Conservation (phyloP, 2,797 vertebrate genomes). For the Ceryle rudis region DNA sequence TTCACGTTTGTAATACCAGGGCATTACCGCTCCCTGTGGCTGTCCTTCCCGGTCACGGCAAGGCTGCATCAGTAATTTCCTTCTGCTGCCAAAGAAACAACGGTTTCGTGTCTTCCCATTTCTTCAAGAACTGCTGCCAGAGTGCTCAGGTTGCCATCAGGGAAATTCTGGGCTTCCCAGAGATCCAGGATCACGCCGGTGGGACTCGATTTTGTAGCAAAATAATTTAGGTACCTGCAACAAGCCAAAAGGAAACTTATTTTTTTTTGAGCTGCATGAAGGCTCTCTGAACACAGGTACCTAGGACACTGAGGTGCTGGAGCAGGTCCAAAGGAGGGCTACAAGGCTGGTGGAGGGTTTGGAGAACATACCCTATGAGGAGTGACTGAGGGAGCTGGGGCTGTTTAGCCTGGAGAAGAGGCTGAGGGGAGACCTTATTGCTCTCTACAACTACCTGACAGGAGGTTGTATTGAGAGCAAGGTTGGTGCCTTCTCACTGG, state of each 20-base stretch:
- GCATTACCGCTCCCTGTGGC: background rate
- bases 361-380: too few species aligned
- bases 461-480: too few species aligned
- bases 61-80: constrained; percentile 85
- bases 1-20: constrained; percentile 39
- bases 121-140: constrained; percentile 97
- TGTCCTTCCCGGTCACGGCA: constrained; percentile 53
- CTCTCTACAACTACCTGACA: too few species aligned
- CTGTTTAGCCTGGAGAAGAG: too few species aligned
- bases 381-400: too few species aligned
- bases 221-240: constrained; percentile 97
- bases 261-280: background rate
- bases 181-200: constrained; percentile 97
- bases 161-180: constrained; percentile 98
- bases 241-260: background rate
- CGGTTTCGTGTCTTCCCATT: constrained; percentile 95
- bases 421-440: too few species aligned
- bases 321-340: too few species aligned
- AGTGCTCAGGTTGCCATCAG: constrained; percentile 93
- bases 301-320: too few species aligned
- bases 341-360: too few species aligned
- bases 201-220: constrained; percentile 97
- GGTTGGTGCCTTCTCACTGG: too few species aligned
- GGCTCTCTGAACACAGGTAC: too few species aligned
- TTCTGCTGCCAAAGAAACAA: constrained; percentile 87